Percentiles rank a stretch among this genome's conserved stretches.
Evolutionary conservation across 2,888 invertebrate species (phyloP).

Genomic region (Nomada ferruginata): DNA sequence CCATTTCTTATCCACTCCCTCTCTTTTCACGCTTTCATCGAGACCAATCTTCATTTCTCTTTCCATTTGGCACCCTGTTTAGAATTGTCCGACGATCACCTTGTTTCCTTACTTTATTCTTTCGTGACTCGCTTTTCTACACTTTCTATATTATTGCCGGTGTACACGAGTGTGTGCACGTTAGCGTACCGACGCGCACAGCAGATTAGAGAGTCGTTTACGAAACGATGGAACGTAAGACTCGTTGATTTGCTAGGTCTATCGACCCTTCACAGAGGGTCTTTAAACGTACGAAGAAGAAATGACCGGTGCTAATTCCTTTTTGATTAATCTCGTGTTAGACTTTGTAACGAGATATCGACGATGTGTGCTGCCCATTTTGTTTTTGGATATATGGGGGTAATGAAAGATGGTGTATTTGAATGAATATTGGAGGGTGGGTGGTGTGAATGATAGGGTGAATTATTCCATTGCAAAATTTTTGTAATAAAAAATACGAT

Average conservation of each 20-base stretch:
- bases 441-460: too few species aligned
- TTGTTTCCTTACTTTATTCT: neutral
- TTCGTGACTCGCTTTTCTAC: neutral
- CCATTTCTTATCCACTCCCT: neutral
- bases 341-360: neutral
- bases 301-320: slow-evolving; percentile 2
- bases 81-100: neutral
- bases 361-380: too few species aligned
- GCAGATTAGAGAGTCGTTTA: slow-evolving; percentile 8
- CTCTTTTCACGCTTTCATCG: neutral
- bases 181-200: neutral
- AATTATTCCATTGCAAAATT: too few species aligned
- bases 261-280: neutral
- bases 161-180: neutral
- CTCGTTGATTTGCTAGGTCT: slow-evolving; percentile 8
- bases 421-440: neutral
- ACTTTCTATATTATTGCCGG: neutral
- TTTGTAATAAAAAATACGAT: too few species aligned
- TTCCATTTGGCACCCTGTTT: slow-evolving; percentile 5
- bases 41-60: slow-evolving; percentile 3
- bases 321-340: neutral
- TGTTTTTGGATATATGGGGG: neutral
- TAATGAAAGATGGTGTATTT: neutral
- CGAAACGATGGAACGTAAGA: slow-evolving; percentile 7
- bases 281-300: slow-evolving; percentile 5